Evolutionary conservation across 2,888 invertebrate genomes (phyloP).

Genomic region (Chelonus formosanus): DNA sequence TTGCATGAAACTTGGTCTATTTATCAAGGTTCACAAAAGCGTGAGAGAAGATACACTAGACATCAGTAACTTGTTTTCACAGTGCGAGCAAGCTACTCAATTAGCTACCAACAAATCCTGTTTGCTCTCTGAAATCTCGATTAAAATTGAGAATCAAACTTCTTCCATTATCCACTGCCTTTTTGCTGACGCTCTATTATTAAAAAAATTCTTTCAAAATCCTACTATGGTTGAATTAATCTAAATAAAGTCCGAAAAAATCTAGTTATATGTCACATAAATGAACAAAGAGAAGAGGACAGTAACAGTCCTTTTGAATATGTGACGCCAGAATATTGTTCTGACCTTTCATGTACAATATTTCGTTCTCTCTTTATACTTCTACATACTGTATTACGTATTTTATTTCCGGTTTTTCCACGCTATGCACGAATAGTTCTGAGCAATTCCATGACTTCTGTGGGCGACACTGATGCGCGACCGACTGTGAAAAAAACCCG

Average conservation of each 20-base stretch:
- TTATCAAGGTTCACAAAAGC: slow-evolving; percentile 40
- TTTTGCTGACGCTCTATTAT: too few species aligned
- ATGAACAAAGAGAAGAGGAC: background rate
- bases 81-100: slow-evolving; percentile 23
- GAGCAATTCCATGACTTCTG: slow-evolving; percentile 13
- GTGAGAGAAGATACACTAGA: slow-evolving; percentile 1
- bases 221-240: background rate
- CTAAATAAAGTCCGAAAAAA: slow-evolving; percentile 1
- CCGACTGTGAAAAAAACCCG: slow-evolving; percentile 1
- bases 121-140: background rate
- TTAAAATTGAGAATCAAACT: too few species aligned
- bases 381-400: slow-evolving; percentile 6
- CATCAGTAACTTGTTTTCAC: slow-evolving; percentile 21
- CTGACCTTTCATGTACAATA: slow-evolving; percentile 8
- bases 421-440: slow-evolving; percentile 9
- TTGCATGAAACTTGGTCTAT: slow-evolving; percentile 44
- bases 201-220: too few species aligned
- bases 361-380: background rate
- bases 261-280: background rate
- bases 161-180: too few species aligned
- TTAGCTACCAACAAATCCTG: slow-evolving; percentile 13
- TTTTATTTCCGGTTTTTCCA: slow-evolving; percentile 9
- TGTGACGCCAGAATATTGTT: slow-evolving; percentile 5
- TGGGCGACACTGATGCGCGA: slow-evolving; percentile 13
- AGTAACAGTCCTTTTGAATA: background rate